Evolutionary conservation across 2,113 vertebrate genomes (phyloP).

Genomic region (Origma solitaria): DNA sequence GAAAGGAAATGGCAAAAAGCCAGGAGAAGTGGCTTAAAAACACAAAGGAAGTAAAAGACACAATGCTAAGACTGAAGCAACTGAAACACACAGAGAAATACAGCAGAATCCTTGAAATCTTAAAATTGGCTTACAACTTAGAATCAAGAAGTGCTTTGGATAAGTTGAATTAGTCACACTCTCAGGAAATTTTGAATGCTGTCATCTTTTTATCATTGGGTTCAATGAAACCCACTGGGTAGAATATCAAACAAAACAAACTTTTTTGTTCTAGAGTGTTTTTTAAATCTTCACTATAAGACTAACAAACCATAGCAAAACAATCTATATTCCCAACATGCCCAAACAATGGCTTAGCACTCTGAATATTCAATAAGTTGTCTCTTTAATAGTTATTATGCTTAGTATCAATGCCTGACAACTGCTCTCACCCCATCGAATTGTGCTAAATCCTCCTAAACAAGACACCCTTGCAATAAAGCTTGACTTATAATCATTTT

Average conservation of each 20-base stretch:
- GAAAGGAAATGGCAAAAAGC: background rate
- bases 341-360: background rate
- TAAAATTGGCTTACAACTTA: background rate
- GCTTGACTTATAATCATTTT: slow-evolving; percentile 37
- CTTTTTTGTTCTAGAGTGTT: background rate
- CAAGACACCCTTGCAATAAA: slow-evolving; percentile 54
- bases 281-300: background rate
- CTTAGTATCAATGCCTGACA: slow-evolving; percentile 44
- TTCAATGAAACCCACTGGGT: background rate
- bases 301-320: background rate
- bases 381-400: slow-evolving; percentile 38
- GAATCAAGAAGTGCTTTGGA: background rate
- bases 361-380: slow-evolving; percentile 31
- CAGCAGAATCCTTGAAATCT: background rate
- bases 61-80: background rate
- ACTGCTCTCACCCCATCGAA: slow-evolving; percentile 27
- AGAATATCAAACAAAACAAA: background rate
- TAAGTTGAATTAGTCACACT: background rate
- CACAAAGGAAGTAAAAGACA: background rate
- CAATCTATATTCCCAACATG: background rate
- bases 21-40: background rate
- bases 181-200: background rate
- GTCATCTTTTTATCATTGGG: background rate
- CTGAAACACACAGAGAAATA: background rate
- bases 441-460: slow-evolving; percentile 57